Conservation (phyloP, 2,113 vertebrate genomes). For the Thalassarche chlororhynchos region DNA sequence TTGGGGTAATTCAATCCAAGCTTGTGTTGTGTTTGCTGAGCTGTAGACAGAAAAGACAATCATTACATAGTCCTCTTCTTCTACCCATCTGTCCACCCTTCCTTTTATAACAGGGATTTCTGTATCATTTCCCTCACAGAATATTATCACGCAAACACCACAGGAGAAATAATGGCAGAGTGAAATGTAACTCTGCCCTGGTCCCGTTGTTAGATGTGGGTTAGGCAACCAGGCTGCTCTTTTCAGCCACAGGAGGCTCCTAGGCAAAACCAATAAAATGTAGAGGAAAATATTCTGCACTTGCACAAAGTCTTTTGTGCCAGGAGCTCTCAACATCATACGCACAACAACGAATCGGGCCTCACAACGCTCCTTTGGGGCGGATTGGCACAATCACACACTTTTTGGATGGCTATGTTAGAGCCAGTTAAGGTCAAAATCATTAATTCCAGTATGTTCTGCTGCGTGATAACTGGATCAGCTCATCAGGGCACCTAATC, state of each 20-base stretch:
- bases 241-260: background rate
- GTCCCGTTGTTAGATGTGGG: fast-evolving
- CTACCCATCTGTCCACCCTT: background rate
- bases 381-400: background rate
- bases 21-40: background rate
- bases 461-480: background rate
- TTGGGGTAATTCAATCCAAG: background rate
- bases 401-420: background rate
- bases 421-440: background rate
- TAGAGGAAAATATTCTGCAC: background rate
- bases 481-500: background rate
- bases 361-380: background rate
- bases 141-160: fast-evolving
- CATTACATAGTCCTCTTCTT: background rate
- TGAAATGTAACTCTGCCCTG: background rate
- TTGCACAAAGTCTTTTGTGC: background rate
- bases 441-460: background rate
- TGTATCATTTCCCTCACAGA: background rate
- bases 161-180: background rate
- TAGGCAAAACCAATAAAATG: background rate
- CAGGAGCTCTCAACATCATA: background rate
- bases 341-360: background rate
- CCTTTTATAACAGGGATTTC: background rate
- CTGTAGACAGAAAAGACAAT: background rate
- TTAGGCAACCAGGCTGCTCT: background rate